phyloP scores from a whole-genome alignment of 2,113 vertebrate genomes.

The Paradoxurus hermaphroditus region DNA sequence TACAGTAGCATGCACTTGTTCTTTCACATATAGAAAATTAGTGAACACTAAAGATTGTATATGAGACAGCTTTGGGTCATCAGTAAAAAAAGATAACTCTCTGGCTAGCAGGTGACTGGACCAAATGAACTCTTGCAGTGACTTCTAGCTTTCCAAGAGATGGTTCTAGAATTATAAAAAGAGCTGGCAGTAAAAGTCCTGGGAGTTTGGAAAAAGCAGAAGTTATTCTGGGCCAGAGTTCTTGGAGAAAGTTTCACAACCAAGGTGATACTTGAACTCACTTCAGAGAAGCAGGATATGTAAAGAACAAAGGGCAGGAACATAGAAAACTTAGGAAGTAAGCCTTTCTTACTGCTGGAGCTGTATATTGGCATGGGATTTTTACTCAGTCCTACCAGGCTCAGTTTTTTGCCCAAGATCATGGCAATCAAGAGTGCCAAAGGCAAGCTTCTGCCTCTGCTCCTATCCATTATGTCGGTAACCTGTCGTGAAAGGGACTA shows the following conservation, averaged over 20 bases:
- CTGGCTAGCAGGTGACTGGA: background rate
- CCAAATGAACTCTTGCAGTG: background rate
- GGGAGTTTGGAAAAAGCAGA: background rate
- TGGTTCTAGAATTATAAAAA: background rate
- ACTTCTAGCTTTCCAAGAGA: background rate
- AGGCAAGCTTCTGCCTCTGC: background rate
- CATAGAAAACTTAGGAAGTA: background rate
- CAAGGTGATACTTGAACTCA: background rate
- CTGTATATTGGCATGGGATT: background rate
- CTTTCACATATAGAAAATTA: background rate
- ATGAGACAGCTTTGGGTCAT: background rate
- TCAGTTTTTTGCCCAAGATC: background rate
- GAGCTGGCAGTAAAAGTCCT: background rate
- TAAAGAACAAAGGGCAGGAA: background rate
- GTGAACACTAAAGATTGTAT: background rate
- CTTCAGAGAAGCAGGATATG: background rate
- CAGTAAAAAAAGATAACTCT: background rate
- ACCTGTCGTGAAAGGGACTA: background rate
- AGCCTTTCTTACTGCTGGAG: background rate
- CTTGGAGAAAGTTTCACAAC: background rate
- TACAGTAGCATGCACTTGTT: background rate
- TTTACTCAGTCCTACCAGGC: background rate
- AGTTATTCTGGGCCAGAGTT: background rate
- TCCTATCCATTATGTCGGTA: background rate
- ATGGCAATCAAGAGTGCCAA: background rate